Base-by-base conservation (phyloP, 1,140 invertebrate species). In the Pollicipes pollicipes region DNA sequence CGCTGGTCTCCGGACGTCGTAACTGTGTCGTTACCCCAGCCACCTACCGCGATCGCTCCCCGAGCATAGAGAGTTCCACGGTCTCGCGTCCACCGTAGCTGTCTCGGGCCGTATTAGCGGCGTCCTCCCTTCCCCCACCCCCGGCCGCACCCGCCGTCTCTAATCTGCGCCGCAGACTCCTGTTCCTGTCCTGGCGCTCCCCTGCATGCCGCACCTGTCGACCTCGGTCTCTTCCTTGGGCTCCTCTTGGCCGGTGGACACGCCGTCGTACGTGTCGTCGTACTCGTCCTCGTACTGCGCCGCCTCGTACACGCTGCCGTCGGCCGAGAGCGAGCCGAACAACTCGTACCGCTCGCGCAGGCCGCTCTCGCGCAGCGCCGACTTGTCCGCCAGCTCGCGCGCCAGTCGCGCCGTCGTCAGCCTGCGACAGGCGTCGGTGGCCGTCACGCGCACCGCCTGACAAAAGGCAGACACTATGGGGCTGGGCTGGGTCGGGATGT, bases 261-360 rank as follows among this genome's bases (percentile, higher is more conserved):
- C 75, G 6, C 76, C 75, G 75, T 83, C 82, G 73, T 83, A 83
- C 4, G 82, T 83, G 71, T 83, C 82, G 76, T 83, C 82, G 77
- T 82, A 83, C 71, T 83, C 82, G 75, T 83, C 82, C 70, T 83
- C 79, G 74, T 82, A 82, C 66, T 69, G 70, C 0, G 73, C 70
- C 16, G 76, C 76, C 29, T 74, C 70, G 30, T 77, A 37, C 28
- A 69, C 35, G 58, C 68, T 69, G 6, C 35, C 58, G 3, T 69
- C 35, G n/a, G 28, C 10, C 3, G 16, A 3, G 1, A 69, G 16
- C 16, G 68, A 69, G 26, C 68, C 68, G 17, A 45, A 63, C 30
- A 69, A 28, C n/a, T 66, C 24, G 28, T 66, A 63, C 27, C 58
- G 58, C 29, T 69, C n/a, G 17, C 29, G 27, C 27, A 8, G 6